Evolutionary conservation across 2,113 vertebrate species (phyloP).

Genomic region (Mus spicilegus): DNA sequence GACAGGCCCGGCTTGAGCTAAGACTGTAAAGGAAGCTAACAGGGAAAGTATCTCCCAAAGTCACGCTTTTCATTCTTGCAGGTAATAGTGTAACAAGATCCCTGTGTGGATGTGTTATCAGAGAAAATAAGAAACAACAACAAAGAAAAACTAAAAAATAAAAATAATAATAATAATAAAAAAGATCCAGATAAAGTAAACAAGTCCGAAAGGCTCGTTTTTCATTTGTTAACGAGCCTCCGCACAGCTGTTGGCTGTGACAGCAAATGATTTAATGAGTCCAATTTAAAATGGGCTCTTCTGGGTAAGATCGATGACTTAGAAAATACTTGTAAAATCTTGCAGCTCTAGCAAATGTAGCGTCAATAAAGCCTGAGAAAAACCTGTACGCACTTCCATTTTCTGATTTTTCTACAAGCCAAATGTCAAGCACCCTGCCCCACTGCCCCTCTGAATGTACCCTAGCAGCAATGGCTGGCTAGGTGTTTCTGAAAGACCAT

Average conservation of each 20-base stretch:
- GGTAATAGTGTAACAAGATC: slow-evolving; percentile 58
- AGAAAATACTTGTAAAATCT: slow-evolving; percentile 77
- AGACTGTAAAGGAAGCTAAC: not conserved
- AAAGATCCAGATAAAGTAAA: slow-evolving; percentile 75
- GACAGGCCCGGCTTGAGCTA: not conserved
- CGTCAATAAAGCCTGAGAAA: slow-evolving; percentile 45
- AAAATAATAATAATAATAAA: too few relatives aligned
- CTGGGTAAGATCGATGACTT: slow-evolving; percentile 80
- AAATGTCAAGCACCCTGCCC: slow-evolving; percentile 41
- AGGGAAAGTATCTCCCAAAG: slow-evolving; percentile 23
- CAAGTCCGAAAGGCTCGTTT: slow-evolving; percentile 76
- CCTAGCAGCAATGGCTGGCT: slow-evolving; percentile 7
- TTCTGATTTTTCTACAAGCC: slow-evolving; percentile 26
- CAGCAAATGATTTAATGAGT: slow-evolving; percentile 84
- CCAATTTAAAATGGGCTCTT: slow-evolving; percentile 83
- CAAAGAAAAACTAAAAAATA: not conserved
- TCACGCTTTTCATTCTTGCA: slow-evolving; percentile 70
- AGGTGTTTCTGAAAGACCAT: slow-evolving; percentile 10
- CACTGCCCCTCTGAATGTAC: not conserved
- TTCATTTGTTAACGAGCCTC: slow-evolving; percentile 82
- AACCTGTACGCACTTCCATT: slow-evolving; percentile 8
- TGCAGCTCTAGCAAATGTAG: slow-evolving; percentile 63
- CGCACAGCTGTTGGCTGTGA: slow-evolving; percentile 73
- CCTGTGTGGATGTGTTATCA: slow-evolving; percentile 51
- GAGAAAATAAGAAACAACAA: not conserved